Base-by-base conservation (phyloP, 2,113 vertebrate genomes). In the Ursus arctos region DNA sequence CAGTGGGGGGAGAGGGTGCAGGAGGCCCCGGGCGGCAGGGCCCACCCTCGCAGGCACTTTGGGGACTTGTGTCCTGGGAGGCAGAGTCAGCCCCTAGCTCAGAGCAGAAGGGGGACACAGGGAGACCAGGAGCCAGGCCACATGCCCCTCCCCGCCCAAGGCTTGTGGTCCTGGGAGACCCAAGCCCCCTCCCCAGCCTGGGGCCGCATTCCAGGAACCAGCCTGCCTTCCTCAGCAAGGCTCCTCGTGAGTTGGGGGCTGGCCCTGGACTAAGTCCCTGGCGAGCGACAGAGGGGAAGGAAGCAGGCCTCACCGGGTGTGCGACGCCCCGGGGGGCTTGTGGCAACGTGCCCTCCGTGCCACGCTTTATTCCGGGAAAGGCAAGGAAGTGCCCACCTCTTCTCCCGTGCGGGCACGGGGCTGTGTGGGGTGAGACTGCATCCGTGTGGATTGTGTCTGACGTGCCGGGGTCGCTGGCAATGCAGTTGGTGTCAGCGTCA, bases 21-120 rank as follows among this genome's bases (percentile, higher is more conserved):
- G 95, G 94, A 94, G 94, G 94, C 96, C 97, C 33, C 22, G 2
- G 97, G 77, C 33, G 0, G 22, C 94, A 95, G 94, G 97, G 95
- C 98, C 95, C 76, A 77, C 97, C 98, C 97, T 97, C 96, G 59
- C 98, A 98, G 98, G 98, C 98, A 98, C 98, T 98, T 98, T 97
- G 98, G 98, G 97, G 95, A 98, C 97, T 77, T 84, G 98, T 98
- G 98, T 97, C 97, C 97, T 94, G 97, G 98, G 97, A 97, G 96
- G 98, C 96, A 97, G 96, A 94, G 89, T 90, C 47, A 3, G 91
- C 92, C 85, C 96, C 98, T 47, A 67, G 92, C 97, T 97, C 87
- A 95, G 95, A 92, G 96, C 80, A 84, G 79, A 88, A 83, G 76
- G 26, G 84, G 69, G 85, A 43, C 5, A 14, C 2, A 43, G 55